phyloP scores from a whole-genome alignment of 1,140 invertebrate species.

The Bursaphelenchus mucronatus region DNA sequence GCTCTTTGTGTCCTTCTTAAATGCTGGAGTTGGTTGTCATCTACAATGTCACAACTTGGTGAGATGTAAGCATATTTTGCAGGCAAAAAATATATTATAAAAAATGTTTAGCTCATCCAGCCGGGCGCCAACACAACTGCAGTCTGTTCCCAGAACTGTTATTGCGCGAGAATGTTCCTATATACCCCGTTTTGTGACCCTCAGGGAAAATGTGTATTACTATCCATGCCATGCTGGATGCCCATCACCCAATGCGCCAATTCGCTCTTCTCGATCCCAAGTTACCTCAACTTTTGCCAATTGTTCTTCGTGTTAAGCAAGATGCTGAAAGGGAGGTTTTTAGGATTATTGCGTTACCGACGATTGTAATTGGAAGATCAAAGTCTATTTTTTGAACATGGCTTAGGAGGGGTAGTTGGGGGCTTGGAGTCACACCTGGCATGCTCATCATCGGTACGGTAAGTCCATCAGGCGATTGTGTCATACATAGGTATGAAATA shows the following conservation, averaged over 20 bases:
- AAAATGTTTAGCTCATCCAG: conserved; percentile 25
- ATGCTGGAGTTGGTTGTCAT: conserved; percentile 55
- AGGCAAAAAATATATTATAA: conserved; percentile 5
- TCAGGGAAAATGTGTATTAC: conserved; percentile 45
- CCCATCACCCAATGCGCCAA: conserved; percentile 28
- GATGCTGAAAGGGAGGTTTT: conserved; percentile 26
- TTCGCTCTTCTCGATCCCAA: conserved; percentile 29
- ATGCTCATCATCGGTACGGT: conserved; percentile 55
- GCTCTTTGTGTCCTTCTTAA: conserved; percentile 43
- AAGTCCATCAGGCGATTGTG: not conserved
- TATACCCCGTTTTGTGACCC: conserved; percentile 57
- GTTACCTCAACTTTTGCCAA: conserved; percentile 29
- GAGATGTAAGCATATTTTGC: conserved; percentile 23
- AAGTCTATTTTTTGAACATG: conserved; percentile 17
- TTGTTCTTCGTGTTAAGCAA: conserved; percentile 28
- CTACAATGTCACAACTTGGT: conserved; percentile 45
- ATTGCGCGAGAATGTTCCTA: conserved; percentile 48
- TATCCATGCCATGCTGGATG: conserved; percentile 60
- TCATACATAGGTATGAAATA: too few species aligned
- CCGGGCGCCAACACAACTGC: conserved; percentile 43
- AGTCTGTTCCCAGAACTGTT: conserved; percentile 45
- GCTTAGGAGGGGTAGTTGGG: conserved; percentile 32
- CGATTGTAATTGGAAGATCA: conserved; percentile 46
- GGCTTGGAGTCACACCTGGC: conserved; percentile 57
- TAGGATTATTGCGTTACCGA: conserved; percentile 49